phyloP scores from a whole-genome alignment of 2,888 invertebrate species.

The Microplitis manilae region DNA sequence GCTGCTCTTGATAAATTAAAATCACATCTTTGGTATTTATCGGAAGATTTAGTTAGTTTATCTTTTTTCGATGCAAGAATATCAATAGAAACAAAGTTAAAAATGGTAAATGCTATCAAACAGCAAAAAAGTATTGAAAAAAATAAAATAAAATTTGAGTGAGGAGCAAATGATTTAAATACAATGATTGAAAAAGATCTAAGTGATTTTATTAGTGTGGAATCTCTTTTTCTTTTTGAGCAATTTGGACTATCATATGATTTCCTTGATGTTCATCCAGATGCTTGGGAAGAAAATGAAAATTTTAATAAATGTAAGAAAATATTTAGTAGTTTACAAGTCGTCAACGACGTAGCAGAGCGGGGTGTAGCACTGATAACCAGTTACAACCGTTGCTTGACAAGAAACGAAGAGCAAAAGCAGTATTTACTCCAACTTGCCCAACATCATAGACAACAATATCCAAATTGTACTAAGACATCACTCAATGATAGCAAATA shows the following conservation, averaged over 20 bases:
- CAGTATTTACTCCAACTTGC: background rate
- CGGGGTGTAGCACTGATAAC: conserved; percentile 1
- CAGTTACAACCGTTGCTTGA: background rate
- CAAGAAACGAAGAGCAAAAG: background rate
- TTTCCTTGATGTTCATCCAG: conserved; percentile 22
- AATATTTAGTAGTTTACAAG: conserved; percentile 19
- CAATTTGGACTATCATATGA: background rate
- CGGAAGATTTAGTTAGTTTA: background rate
- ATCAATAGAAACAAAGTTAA: background rate
- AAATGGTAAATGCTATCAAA: background rate
- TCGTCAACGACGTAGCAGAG: conserved; percentile 30
- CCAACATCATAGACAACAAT: background rate
- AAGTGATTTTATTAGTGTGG: background rate
- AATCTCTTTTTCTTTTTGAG: background rate
- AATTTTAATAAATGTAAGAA: background rate
- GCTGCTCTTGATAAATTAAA: background rate
- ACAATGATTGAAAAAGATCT: background rate
- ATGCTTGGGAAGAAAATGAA: conserved; percentile 19
- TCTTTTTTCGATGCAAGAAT: background rate
- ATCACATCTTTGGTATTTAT: conserved; percentile 2
- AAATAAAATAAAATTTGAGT: background rate
- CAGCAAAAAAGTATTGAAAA: background rate
- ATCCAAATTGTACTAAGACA: too few relatives aligned
- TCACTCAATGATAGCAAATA: background rate
- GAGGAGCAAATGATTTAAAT: background rate